A percentile compares a stretch with the other conserved stretches of the same genome.
These are phyloP conservation scores for Periophthalmodon schlosseri DNA, from an alignment of 2,113 vertebrate species.

Conservation along the genomic window DNA sequence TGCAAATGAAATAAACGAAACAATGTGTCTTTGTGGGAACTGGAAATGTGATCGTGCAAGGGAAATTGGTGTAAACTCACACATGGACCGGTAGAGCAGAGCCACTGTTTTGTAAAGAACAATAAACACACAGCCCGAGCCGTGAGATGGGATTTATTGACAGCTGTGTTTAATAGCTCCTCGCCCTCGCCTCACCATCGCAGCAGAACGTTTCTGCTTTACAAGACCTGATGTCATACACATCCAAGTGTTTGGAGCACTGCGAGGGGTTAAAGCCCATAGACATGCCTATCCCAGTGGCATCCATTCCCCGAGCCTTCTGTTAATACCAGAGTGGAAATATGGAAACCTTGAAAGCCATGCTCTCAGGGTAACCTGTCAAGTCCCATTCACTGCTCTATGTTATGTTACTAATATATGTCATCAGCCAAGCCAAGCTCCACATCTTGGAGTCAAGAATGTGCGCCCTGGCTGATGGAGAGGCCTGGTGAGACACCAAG, in stretches of 20 bases:
- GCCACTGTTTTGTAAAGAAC: slow-evolving; percentile 67
- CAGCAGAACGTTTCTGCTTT: slow-evolving; percentile 58
- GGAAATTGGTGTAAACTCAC: slow-evolving; percentile 37
- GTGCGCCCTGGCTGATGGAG: slow-evolving; percentile 63
- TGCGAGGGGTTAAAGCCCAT: slow-evolving; percentile 56
- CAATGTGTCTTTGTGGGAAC: slow-evolving; percentile 58
- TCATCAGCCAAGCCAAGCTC: slow-evolving; percentile 77
- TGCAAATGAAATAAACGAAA: slow-evolving; percentile 54
- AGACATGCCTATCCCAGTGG: slow-evolving; percentile 57
- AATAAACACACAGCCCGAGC: slow-evolving; percentile 64
- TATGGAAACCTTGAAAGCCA: slow-evolving; percentile 76
- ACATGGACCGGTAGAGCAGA: slow-evolving; percentile 32
- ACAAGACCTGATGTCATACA: slow-evolving; percentile 67
- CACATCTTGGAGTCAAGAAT: slow-evolving; percentile 72
- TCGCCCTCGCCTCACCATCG: slow-evolving; percentile 23
- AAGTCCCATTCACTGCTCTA: slow-evolving; percentile 73
- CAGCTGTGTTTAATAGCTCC: slow-evolving; percentile 73
- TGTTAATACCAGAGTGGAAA: slow-evolving; percentile 71
- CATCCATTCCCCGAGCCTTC: slow-evolving; percentile 47
- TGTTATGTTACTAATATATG: slow-evolving; percentile 77
- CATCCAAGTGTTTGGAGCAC: slow-evolving; percentile 33
- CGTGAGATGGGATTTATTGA: slow-evolving; percentile 62
- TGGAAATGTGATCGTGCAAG: slow-evolving; percentile 35
- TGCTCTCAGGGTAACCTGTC: slow-evolving; percentile 76
- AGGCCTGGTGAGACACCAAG: slow-evolving; percentile 68